phyloP scores from a whole-genome alignment of 2,888 invertebrate species.

The Embidobia sp. region DNA sequence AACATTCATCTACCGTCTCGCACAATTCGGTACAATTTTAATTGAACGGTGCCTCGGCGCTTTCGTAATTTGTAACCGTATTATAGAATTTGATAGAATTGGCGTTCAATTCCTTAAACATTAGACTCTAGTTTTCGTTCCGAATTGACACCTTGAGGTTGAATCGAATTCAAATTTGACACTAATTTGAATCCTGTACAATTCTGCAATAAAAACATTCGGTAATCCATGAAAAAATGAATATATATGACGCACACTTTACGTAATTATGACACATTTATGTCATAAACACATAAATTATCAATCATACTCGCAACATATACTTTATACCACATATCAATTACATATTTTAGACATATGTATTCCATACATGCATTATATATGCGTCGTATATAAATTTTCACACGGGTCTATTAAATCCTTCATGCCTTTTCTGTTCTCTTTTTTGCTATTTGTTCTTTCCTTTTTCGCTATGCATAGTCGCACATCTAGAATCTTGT shows the following conservation, averaged over 20 bases:
- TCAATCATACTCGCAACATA: too few species aligned
- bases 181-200: constrained; percentile 31
- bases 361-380: too few species aligned
- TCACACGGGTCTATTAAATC: too few species aligned
- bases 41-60: constrained; percentile 7
- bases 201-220: constrained; percentile 29
- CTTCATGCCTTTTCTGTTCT: too few species aligned
- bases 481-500: constrained; percentile 14
- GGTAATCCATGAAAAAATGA: too few species aligned
- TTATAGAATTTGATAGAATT: constrained; percentile 23
- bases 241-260: too few species aligned
- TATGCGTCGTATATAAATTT: too few species aligned
- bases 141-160: constrained; percentile 55
- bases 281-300: too few species aligned
- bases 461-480: not conserved
- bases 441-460: not conserved
- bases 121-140: constrained; percentile 31
- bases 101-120: constrained; percentile 28
- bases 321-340: too few species aligned
- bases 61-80: constrained; percentile 5
- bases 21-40: constrained; percentile 5
- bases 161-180: constrained; percentile 24
- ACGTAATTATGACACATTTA: too few species aligned
- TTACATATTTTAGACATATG: too few species aligned
- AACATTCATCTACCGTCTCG: too few species aligned